Evolutionary conservation across 2,113 vertebrate species (phyloP).

Genomic region (Etheostoma spectabile): DNA sequence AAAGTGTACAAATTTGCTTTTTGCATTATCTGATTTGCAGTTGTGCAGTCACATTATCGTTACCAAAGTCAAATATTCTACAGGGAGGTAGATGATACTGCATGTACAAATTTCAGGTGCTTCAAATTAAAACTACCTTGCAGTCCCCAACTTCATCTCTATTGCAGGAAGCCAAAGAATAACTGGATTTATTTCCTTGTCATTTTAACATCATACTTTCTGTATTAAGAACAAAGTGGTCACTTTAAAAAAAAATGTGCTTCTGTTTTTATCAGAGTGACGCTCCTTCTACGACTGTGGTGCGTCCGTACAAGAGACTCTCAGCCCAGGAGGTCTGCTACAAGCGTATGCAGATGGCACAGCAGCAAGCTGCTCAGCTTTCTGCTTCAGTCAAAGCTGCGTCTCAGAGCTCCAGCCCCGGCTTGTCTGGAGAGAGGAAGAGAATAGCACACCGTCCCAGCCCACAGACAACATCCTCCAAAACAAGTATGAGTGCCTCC

Average conservation of each 20-base stretch:
- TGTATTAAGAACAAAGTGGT: not conserved
- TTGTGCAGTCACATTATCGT: not conserved
- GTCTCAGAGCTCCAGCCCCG: conserved; percentile 56
- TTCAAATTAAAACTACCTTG: not conserved
- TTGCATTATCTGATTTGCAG: too few relatives aligned
- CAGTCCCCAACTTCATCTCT: not conserved
- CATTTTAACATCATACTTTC: not conserved
- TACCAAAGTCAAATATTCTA: not conserved
- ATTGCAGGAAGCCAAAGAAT: not conserved
- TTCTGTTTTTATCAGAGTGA: conserved; percentile 76
- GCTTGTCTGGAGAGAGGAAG: conserved; percentile 87
- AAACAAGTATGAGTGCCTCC: conserved; percentile 73
- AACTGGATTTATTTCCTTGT: too few relatives aligned
- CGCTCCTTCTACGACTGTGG: conserved; percentile 65
- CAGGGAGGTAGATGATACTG: not conserved
- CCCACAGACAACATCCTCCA: conserved; percentile 68
- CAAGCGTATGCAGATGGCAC: conserved; percentile 92
- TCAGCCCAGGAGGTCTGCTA: conserved; percentile 95
- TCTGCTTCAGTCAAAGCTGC: conserved; percentile 74
- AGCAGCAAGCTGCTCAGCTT: conserved; percentile 87
- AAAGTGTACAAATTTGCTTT: too few relatives aligned
- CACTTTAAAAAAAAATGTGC: not conserved
- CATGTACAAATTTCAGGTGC: not conserved
- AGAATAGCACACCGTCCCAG: conserved; percentile 92
- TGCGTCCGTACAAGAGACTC: conserved; percentile 83